Conservation (phyloP, 1,140 invertebrate genomes). For the Anagrus nilaparvatae region DNA sequence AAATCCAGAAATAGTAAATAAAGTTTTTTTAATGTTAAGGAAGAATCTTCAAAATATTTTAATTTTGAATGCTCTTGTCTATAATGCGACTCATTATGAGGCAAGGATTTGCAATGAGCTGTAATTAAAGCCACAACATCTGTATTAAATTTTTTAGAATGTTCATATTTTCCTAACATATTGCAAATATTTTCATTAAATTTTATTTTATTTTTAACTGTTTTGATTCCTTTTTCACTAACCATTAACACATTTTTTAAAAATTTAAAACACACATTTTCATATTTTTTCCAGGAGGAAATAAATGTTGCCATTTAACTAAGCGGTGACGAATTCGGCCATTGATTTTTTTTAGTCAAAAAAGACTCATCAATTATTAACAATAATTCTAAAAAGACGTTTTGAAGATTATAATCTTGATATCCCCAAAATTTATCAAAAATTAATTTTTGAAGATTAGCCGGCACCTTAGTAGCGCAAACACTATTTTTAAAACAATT, state of each 20-base stretch:
- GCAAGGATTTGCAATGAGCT: not conserved
- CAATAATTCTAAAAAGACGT: not conserved
- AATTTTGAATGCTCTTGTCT: constrained; percentile 4
- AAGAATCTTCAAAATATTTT: constrained; percentile 14
- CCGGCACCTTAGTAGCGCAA: not conserved
- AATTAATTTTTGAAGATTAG: constrained; percentile 5
- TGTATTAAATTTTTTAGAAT: not conserved
- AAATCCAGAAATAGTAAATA: constrained; percentile 13
- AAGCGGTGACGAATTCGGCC: not conserved
- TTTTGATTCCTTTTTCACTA: not conserved
- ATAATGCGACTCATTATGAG: constrained; percentile 6
- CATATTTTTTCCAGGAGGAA: not conserved
- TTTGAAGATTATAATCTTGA: constrained; percentile 7
- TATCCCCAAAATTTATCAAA: constrained; percentile 5
- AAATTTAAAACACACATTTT: constrained; percentile 6
- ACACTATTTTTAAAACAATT: not conserved
- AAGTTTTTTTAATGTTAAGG: constrained; percentile 9
- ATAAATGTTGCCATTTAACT: constrained; percentile 6
- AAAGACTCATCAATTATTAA: constrained; percentile 2
- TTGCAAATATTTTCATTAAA: not conserved
- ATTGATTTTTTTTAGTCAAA: not conserved
- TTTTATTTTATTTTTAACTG: not conserved
- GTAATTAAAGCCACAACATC: not conserved
- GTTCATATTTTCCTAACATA: not conserved
- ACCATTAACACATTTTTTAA: constrained; percentile 3